phyloP scores from a whole-genome alignment of 2,888 invertebrate genomes.

The Cryptophagus acutangulus region DNA sequence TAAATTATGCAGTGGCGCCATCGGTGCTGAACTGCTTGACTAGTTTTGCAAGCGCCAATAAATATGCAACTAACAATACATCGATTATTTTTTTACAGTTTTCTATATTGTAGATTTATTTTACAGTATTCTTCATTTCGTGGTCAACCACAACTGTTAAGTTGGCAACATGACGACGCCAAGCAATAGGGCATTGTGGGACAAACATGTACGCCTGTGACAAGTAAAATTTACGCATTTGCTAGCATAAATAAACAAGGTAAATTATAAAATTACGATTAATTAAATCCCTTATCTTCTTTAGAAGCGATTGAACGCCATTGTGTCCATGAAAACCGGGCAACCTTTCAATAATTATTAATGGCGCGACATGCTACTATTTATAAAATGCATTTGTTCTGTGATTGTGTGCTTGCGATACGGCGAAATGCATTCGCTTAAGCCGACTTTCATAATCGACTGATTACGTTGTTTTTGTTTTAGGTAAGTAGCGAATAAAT shows the following conservation, averaged over 20 bases:
- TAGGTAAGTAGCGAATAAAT: not conserved
- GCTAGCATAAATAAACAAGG: slow-evolving; percentile 33
- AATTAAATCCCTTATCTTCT: not conserved
- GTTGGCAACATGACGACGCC: slow-evolving; percentile 46
- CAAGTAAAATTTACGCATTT: slow-evolving; percentile 44
- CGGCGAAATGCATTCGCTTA: not conserved
- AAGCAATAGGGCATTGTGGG: slow-evolving; percentile 44
- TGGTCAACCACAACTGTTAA: no score
- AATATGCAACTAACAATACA: no score
- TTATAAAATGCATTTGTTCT: slow-evolving; percentile 22
- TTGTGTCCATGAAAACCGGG: not conserved
- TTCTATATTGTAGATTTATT: no score
- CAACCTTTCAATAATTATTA: no score
- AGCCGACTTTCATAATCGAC: not conserved
- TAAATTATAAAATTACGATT: not conserved
- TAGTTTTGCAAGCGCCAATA: no score
- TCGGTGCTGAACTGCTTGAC: no score
- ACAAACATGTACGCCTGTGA: slow-evolving; percentile 46
- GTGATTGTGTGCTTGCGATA: slow-evolving; percentile 14
- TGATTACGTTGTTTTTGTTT: not conserved
- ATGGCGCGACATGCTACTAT: slow-evolving; percentile 19
- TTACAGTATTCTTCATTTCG: no score
- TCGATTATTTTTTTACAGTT: no score
- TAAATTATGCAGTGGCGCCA: no score
- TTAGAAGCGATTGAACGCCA: not conserved